phyloP scores from a whole-genome alignment of 2,113 vertebrate species.

The Meriones unguiculatus region DNA sequence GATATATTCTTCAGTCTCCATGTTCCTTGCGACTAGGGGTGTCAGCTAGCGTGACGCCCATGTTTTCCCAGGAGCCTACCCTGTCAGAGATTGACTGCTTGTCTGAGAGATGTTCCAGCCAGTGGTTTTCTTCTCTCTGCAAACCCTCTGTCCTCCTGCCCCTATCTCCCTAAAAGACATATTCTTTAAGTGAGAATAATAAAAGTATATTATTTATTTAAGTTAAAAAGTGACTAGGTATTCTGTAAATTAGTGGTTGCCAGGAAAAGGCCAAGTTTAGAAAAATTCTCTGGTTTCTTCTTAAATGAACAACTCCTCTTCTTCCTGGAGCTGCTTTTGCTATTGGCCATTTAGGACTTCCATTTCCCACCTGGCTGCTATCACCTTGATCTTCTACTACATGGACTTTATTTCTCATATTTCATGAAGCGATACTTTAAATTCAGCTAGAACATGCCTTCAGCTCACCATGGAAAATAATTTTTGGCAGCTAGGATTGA shows the following conservation, averaged over 20 bases:
- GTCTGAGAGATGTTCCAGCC: too few species aligned
- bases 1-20: too few species aligned
- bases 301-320: background rate
- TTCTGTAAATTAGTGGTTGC: background rate
- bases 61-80: too few species aligned
- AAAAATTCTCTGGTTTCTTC: background rate
- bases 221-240: too few species aligned
- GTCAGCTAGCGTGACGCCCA: too few species aligned
- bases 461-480: background rate
- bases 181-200: too few species aligned
- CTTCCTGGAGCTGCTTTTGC: background rate
- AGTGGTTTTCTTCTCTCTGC: too few species aligned
- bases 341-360: background rate
- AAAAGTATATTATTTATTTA: too few species aligned
- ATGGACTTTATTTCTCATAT: background rate
- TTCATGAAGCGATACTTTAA: background rate
- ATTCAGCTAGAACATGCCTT: background rate
- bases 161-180: too few species aligned
- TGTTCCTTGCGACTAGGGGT: too few species aligned
- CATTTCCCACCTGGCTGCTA: background rate
- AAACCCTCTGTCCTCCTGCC: too few species aligned
- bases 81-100: too few species aligned
- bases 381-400: background rate
- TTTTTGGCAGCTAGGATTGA: background rate
- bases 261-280: background rate